Evolutionary conservation across 2,888 invertebrate species (phyloP).

Genomic region (Xestoiulus laeticollis): DNA sequence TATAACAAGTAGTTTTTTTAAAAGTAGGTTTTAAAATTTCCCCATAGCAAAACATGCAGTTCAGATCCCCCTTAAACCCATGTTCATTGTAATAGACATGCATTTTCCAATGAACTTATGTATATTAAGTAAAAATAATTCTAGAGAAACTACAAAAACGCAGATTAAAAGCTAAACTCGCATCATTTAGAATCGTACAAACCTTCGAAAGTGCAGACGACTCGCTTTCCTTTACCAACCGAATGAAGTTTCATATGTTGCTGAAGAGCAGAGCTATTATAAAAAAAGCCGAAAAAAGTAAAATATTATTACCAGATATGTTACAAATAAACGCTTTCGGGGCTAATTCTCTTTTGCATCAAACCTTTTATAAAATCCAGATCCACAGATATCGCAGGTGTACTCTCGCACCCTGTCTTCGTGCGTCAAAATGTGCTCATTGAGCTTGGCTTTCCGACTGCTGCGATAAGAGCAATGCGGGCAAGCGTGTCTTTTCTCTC

Average conservation of each 20-base stretch:
- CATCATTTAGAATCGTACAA: neutral
- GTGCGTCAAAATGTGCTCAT: conserved; percentile 50
- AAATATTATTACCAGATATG: neutral
- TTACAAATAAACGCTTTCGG: neutral
- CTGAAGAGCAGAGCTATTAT: neutral
- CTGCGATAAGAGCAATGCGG: conserved; percentile 54
- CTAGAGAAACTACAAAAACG: too few species aligned
- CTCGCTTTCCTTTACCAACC: conserved; percentile 40
- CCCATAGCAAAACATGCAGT: too few species aligned
- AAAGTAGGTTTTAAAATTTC: too few species aligned
- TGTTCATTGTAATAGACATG: too few species aligned
- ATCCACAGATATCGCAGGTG: conserved; percentile 51
- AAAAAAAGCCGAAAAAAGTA: neutral
- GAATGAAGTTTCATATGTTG: conserved; percentile 47
- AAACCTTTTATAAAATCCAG: conserved; percentile 47
- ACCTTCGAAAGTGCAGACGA: conserved; percentile 36
- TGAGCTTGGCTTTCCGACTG: conserved; percentile 51
- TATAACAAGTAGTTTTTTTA: too few species aligned
- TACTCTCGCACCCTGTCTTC: conserved; percentile 52
- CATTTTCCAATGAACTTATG: too few species aligned
- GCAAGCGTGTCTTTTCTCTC: conserved; percentile 60
- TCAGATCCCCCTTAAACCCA: too few species aligned
- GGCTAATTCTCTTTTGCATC: too few species aligned
- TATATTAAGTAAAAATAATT: too few species aligned
- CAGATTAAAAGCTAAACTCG: too few species aligned